Percentiles rank a stretch among this genome's conserved stretches.
These are phyloP conservation scores for Antechinus stuartii DNA, from an alignment of 2,113 vertebrate species.

Conservation along the genomic window DNA sequence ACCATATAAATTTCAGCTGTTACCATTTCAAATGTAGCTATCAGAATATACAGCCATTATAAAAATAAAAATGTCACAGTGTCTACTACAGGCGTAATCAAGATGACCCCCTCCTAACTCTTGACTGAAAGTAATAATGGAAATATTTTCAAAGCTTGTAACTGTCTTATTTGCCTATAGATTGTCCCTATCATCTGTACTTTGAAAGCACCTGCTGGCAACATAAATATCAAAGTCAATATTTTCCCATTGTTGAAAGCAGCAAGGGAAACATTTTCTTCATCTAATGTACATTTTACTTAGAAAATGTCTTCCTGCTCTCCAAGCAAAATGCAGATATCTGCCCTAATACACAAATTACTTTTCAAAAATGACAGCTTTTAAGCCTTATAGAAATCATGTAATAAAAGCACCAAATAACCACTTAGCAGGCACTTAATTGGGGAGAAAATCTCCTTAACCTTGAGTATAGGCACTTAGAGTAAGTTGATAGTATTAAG, in stretches of 20 bases:
- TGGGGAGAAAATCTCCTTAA: background rate
- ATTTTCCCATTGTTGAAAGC: constrained; percentile 51
- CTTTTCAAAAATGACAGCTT: constrained; percentile 54
- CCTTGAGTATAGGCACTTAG: constrained; percentile 16
- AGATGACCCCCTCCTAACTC: background rate
- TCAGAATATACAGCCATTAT: background rate
- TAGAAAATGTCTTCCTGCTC: constrained; percentile 52
- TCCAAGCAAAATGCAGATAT: constrained; percentile 5
- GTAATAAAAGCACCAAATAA: constrained; percentile 32
- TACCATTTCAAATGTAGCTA: background rate
- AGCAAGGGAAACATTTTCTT: constrained; percentile 54
- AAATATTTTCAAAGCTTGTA: constrained; percentile 22
- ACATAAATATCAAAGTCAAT: constrained; percentile 29
- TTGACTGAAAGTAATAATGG: constrained; percentile 37
- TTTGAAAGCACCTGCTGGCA: constrained; percentile 30
- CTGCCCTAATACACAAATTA: constrained; percentile 55
- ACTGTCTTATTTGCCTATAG: background rate
- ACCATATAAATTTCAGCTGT: background rate
- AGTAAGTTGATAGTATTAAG: background rate
- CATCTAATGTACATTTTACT: constrained; percentile 22
- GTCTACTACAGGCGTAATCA: background rate
- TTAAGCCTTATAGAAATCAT: constrained; percentile 45
- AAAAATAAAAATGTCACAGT: background rate
- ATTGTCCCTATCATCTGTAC: constrained; percentile 50
- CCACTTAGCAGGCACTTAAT: background rate